A percentile compares a stretch with the other conserved stretches of the same genome.
These are phyloP conservation scores for Thumatha senex DNA, from an alignment of 2,888 invertebrate genomes.

Conservation along the genomic window DNA sequence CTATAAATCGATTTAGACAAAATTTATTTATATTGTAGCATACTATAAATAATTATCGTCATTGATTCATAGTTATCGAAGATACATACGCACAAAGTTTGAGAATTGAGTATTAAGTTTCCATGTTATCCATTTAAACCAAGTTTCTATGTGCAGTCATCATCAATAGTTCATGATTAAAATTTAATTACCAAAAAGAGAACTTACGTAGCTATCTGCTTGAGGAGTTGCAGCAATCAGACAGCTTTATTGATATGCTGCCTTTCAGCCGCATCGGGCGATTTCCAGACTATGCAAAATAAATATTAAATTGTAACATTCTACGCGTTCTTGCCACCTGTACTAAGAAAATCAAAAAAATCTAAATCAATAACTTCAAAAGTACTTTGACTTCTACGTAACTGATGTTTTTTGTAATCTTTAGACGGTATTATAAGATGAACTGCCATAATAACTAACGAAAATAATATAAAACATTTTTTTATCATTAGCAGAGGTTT, in stretches of 20 bases:
- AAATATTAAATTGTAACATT: background rate
- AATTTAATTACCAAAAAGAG: too few species aligned
- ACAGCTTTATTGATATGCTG: background rate
- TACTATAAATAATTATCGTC: too few species aligned
- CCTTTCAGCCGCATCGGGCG: conserved; percentile 1
- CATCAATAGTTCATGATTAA: too few species aligned
- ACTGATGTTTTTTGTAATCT: too few species aligned
- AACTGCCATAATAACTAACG: background rate
- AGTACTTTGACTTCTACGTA: background rate
- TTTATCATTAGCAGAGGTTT: background rate
- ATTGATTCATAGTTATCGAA: too few species aligned
- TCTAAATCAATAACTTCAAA: background rate
- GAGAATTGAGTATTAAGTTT: too few species aligned
- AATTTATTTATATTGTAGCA: too few species aligned
- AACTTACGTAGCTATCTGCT: background rate
- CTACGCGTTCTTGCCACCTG: background rate
- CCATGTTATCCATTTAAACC: too few species aligned
- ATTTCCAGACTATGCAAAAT: background rate
- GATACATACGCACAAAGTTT: too few species aligned
- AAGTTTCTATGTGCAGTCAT: too few species aligned
- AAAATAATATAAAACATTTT: background rate
- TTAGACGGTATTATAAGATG: background rate
- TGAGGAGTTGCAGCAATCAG: background rate
- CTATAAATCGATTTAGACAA: too few species aligned
- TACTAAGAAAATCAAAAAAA: background rate